A percentile compares a stretch with the other conserved stretches of the same genome.
Evolutionary conservation across 2,113 vertebrate species (phyloP).

Genomic region (Sinocyclocheilus anophthalmus): DNA sequence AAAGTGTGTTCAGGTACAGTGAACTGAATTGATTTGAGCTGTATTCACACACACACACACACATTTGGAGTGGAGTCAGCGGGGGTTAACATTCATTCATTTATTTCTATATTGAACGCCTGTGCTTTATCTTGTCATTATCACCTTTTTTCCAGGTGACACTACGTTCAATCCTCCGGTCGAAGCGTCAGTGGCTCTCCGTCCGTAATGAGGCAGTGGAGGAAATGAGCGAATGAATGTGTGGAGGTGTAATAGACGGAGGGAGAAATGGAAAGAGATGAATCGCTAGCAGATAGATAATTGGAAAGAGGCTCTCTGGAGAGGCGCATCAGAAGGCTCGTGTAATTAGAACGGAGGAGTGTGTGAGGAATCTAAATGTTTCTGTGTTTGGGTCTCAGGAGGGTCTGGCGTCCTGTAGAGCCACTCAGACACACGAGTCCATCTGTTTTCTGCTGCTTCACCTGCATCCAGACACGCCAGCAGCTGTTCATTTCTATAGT

Average conservation of each 20-base stretch:
- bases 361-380: constrained; percentile 45
- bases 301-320: constrained; percentile 66
- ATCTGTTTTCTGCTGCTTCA: constrained; percentile 21
- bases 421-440: constrained; percentile 12
- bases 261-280: constrained; percentile 27
- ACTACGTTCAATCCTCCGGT: too few relatives aligned
- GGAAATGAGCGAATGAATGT: constrained; percentile 11
- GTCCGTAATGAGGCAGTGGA: constrained; percentile 15
- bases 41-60: not conserved
- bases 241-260: constrained; percentile 28
- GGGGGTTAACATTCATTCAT: not conserved
- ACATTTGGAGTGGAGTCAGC: not conserved
- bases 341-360: constrained; percentile 40
- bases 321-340: constrained; percentile 41
- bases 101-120: not conserved
- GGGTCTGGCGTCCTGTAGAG: constrained; percentile 11
- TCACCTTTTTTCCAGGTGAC: constrained; percentile 23
- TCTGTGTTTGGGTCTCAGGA: constrained; percentile 18
- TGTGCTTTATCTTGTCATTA: constrained; percentile 35
- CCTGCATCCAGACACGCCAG: not conserved
- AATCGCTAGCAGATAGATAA: constrained; percentile 70
- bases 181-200: not conserved
- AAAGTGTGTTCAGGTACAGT: not conserved
- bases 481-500: not conserved
- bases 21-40: not conserved